phyloP scores from a whole-genome alignment of 2,797 vertebrate genomes.

The Menidia menidia region DNA sequence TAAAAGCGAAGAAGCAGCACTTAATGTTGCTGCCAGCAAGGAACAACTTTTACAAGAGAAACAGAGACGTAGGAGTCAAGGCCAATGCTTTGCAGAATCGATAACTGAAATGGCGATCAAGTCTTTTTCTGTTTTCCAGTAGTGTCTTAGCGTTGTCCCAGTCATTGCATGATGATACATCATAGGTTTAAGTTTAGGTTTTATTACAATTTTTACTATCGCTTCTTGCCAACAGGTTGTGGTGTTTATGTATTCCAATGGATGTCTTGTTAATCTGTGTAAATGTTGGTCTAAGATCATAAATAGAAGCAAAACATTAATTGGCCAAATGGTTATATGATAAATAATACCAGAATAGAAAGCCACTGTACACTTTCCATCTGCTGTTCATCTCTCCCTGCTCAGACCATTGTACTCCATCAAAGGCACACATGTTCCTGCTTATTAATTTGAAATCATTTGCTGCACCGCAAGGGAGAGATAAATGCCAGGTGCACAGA shows the following conservation, averaged over 20 bases:
- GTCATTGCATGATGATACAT: conserved; percentile 21
- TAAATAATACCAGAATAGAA: conserved; percentile 13
- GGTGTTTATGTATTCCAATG: conserved; percentile 16
- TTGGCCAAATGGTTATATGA: conserved; percentile 7
- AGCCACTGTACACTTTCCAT: conserved; percentile 24
- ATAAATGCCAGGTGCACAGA: conserved; percentile 84
- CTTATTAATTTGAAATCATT: conserved; percentile 88
- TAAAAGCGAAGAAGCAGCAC: conserved; percentile 23
- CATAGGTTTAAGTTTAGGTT: background rate
- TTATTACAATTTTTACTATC: conserved; percentile 10
- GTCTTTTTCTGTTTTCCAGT: conserved; percentile 21
- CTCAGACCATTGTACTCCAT: conserved; percentile 53
- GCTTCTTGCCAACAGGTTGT: background rate
- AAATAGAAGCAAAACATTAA: conserved; percentile 7
- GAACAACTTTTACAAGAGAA: conserved; percentile 21
- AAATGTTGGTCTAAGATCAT: conserved; percentile 10
- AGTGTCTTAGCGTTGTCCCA: conserved; percentile 14
- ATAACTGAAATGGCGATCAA: conserved; percentile 20
- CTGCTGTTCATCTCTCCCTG: conserved; percentile 58
- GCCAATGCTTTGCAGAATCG: conserved; percentile 29
- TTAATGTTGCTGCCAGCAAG: conserved; percentile 29
- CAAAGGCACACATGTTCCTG: conserved; percentile 68
- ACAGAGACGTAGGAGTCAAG: conserved; percentile 9
- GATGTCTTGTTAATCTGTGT: conserved; percentile 12
- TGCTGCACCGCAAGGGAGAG: conserved; percentile 80